phyloP scores from a whole-genome alignment of 2,113 vertebrate species.

The Ginglymostoma cirratum region DNA sequence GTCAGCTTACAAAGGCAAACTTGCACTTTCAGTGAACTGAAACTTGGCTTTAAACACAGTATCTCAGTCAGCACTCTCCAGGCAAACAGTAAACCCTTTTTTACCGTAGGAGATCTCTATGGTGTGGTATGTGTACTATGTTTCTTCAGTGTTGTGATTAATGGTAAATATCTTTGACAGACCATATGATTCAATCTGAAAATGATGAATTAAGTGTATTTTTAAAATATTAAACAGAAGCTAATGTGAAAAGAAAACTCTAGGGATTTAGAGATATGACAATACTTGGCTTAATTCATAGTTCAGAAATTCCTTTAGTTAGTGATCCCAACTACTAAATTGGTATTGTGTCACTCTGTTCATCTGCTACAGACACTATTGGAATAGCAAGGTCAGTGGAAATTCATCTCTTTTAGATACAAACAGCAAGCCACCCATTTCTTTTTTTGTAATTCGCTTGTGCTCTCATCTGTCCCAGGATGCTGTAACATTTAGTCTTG shows the following conservation, averaged over 20 bases:
- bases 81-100: background rate
- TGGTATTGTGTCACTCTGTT: background rate
- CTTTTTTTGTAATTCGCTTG: background rate
- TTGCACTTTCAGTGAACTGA: background rate
- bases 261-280: background rate
- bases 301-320: background rate
- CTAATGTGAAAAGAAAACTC: background rate
- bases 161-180: slow-evolving; percentile 8
- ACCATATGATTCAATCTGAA: background rate
- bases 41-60: background rate
- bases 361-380: background rate
- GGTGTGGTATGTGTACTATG: background rate
- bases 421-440: background rate
- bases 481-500: background rate
- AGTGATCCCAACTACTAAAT: background rate
- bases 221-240: background rate
- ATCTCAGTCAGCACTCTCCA: background rate
- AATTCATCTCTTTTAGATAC: background rate
- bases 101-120: background rate
- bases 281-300: background rate
- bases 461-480: background rate
- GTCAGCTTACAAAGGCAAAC: background rate
- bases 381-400: background rate
- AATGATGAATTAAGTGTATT: background rate
- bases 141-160: background rate